Percentiles rank a stretch among this genome's conserved stretches.
Evolutionary conservation across 1,140 invertebrate genomes (phyloP).

Genomic region (Penaeus japonicus): DNA sequence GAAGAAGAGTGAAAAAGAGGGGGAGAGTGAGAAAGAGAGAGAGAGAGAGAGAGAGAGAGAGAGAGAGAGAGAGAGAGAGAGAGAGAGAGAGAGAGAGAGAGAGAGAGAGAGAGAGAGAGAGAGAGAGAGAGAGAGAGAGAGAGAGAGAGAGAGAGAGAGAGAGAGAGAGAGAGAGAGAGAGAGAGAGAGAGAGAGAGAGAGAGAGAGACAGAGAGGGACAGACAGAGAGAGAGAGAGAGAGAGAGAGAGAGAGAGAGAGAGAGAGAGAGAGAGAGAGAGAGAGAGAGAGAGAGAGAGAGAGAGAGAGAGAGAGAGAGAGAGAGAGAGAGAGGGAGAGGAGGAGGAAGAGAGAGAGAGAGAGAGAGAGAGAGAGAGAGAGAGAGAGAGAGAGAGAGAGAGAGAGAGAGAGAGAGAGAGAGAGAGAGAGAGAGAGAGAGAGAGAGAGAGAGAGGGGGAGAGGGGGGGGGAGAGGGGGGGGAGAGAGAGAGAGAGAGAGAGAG

Average conservation of each 20-base stretch:
- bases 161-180: neutral
- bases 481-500: no score
- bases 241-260: neutral
- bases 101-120: neutral
- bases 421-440: no score
- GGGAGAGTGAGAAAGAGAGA: neutral
- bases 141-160: neutral
- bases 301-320: no score
- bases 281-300: no score
- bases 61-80: neutral
- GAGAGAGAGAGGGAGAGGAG: neutral
- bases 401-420: neutral
- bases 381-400: neutral
- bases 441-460: neutral
- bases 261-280: no score
- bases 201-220: neutral
- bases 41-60: neutral
- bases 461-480: neutral
- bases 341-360: neutral
- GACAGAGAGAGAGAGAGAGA: neutral
- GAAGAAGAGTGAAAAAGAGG: neutral
- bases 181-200: neutral
- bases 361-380: neutral
- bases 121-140: neutral
- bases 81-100: neutral